Base-by-base conservation (phyloP, 1,140 invertebrate genomes). In the Drosophila nebulosa region DNA sequence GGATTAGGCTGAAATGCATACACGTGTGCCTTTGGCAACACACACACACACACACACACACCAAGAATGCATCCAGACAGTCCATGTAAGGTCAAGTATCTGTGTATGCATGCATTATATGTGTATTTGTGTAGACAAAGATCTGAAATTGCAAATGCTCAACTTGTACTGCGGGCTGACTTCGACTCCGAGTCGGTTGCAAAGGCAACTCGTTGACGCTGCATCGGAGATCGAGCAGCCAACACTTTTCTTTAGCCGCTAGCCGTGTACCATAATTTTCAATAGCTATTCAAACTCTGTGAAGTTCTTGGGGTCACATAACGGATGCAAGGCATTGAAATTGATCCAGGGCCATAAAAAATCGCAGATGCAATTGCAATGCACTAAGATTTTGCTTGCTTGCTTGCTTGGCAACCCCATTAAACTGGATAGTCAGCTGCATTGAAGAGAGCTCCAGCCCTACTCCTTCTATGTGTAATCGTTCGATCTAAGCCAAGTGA, bases 271-370 rank as follows among this genome's bases (percentile, higher is more conserved):
- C 71, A 79, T 79, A 79, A 79, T 79, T 79, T 79, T 79, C 77
- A 79, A 79, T 79, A 79, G 77, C 77, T 79, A 79, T 79, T 75
- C 78, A 78, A 78, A 79, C 75, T 79, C 71, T 79, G 65, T 75
- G 58, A 75, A 74, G 77, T 79, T 79, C 78, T 79, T 57, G 77
- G 79, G 78, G 78, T 79, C 78, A 79, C 66, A 68, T 79, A 79
- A 79, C 78, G 77, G 78, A 75, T 65, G 67, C 67, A 71, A 75
- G 71, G 78, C 76, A 79, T 79, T 79, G 78, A 79, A 79, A 79
- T 79, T 79, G 78, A 79, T 79, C 78, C 60, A 75, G 72, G 72
- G 63, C 77, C 63, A 79, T 79, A 69, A 75, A 75, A 78, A 74
- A 71, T 74, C 58, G 66, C 35, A 78, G 69, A 73, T 71, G 64